Conservation (phyloP, 2,888 invertebrate species). For the Limnephilus rhombicus region DNA sequence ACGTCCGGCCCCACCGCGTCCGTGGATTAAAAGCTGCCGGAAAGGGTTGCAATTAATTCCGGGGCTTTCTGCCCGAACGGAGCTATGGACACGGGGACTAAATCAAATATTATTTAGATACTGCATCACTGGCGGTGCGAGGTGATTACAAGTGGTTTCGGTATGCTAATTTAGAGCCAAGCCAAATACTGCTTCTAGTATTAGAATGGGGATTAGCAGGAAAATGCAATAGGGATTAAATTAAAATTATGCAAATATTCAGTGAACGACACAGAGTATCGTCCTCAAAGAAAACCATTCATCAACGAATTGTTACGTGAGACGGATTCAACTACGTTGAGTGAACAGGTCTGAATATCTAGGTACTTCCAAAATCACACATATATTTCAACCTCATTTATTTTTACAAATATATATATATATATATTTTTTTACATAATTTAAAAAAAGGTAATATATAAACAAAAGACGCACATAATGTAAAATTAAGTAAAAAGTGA, state of each 20-base stretch:
- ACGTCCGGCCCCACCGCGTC: conserved; percentile 5
- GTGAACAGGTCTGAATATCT: not conserved
- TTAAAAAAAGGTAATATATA: no score
- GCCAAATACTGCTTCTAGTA: not conserved
- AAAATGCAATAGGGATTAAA: not conserved
- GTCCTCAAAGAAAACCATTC: not conserved
- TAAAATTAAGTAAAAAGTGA: no score
- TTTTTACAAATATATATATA: no score
- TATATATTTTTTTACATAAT: no score
- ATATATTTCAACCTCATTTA: no score
- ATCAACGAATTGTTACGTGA: not conserved
- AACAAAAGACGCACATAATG: no score
- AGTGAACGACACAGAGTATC: not conserved
- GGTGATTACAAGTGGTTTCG: not conserved
- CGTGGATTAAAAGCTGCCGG: conserved; percentile 34
- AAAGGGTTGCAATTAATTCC: conserved; percentile 36
- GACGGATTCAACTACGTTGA: no score
- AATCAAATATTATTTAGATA: conserved; percentile 35
- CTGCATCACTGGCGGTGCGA: not conserved
- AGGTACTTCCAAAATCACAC: not conserved
- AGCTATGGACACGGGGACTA: not conserved
- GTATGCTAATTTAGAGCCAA: not conserved
- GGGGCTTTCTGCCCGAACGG: not conserved
- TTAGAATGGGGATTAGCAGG: not conserved
- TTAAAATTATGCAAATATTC: not conserved